These are phyloP conservation scores for Branchellion lobata DNA, from an alignment of 2,888 invertebrate genomes.

Conservation along the genomic window DNA sequence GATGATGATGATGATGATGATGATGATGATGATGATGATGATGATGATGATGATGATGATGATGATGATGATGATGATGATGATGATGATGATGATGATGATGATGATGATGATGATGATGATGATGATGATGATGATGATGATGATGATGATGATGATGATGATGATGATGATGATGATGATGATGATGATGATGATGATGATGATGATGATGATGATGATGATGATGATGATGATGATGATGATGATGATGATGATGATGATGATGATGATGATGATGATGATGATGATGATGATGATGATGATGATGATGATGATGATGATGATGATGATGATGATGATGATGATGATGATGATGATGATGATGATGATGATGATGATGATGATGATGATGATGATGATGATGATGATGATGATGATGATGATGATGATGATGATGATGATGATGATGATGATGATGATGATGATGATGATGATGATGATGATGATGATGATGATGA, in stretches of 20 bases:
- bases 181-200: neutral
- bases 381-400: neutral
- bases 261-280: neutral
- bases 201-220: neutral
- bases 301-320: neutral
- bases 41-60: neutral
- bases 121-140: neutral
- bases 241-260: neutral
- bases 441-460: neutral
- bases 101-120: neutral
- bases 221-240: neutral
- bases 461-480: neutral
- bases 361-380: neutral
- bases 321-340: neutral
- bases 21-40: neutral
- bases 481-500: neutral
- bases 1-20: neutral
- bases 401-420: neutral
- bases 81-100: neutral
- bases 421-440: neutral
- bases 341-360: neutral
- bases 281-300: neutral
- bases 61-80: neutral
- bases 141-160: neutral
- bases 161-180: neutral